Conservation (phyloP, 2,888 invertebrate species). For the Orthosia gracilis region DNA sequence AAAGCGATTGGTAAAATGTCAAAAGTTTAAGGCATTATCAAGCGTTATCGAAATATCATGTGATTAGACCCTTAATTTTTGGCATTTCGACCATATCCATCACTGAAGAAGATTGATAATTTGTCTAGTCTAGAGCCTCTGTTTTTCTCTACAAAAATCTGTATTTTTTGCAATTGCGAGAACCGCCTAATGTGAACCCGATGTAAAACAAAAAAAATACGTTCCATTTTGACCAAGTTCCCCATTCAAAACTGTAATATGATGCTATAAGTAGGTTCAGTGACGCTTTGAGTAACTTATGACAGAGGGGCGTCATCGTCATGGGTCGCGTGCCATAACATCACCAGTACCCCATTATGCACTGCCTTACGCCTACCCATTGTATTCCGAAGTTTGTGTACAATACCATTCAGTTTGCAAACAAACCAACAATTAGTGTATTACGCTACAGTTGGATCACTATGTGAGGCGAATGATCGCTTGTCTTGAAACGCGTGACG, state of each 20-base stretch:
- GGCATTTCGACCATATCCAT: too few species aligned
- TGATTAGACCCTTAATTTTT: too few species aligned
- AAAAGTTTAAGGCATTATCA: too few species aligned
- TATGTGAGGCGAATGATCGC: conserved; percentile 31
- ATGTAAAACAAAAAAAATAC: too few species aligned
- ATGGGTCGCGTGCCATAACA: conserved; percentile 71
- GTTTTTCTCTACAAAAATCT: too few species aligned
- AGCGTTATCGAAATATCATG: too few species aligned
- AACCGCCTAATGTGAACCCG: too few species aligned
- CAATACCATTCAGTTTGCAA: conserved; percentile 29
- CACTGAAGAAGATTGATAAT: too few species aligned
- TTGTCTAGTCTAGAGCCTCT: too few species aligned
- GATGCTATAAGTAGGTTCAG: neutral
- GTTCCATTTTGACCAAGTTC: too few species aligned
- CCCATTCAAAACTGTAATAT: neutral
- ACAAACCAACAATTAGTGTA: conserved; percentile 28
- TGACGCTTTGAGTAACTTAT: conserved; percentile 7
- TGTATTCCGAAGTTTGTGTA: conserved; percentile 40
- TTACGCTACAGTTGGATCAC: conserved; percentile 27
- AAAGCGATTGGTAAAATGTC: too few species aligned
- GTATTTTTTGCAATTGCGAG: too few species aligned
- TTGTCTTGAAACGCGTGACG: conserved; percentile 57
- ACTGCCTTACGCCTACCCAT: conserved; percentile 49
- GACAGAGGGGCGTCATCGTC: conserved; percentile 65
- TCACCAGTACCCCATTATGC: conserved; percentile 8